A percentile compares a stretch with the other conserved stretches of the same genome.
phyloP scores from a whole-genome alignment of 1,140 invertebrate genomes.

The Musca domestica region DNA sequence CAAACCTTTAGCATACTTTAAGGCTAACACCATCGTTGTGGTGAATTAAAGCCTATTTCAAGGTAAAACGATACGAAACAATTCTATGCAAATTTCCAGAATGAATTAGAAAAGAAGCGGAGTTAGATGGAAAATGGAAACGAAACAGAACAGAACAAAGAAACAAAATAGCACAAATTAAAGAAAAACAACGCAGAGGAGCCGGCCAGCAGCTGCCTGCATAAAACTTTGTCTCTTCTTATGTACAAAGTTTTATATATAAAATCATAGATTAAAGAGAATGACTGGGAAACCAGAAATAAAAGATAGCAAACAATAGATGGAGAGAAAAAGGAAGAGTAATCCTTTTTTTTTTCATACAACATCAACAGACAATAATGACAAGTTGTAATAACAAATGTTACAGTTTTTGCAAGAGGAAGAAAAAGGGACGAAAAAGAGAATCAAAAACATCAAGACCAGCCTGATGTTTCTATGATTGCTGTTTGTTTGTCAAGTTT shows the following conservation, averaged over 20 bases:
- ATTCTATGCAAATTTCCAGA: background rate
- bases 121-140: background rate
- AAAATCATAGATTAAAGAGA: too few species aligned
- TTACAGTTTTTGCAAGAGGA: too few species aligned
- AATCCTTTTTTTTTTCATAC: background rate
- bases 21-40: background rate
- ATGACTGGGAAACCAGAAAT: too few species aligned
- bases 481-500: too few species aligned
- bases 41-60: background rate
- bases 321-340: background rate
- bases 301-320: background rate
- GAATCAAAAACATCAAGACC: too few species aligned
- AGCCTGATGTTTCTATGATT: too few species aligned
- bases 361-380: too few species aligned
- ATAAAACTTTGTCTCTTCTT: slow-evolving; percentile 20
- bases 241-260: slow-evolving; percentile 19
- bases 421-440: too few species aligned
- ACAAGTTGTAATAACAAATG: too few species aligned
- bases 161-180: background rate
- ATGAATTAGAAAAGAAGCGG: too few species aligned
- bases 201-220: slow-evolving; percentile 19
- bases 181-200: slow-evolving; percentile 8
- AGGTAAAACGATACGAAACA: slow-evolving; percentile 15
- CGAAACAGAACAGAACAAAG: background rate
- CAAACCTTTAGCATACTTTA: slow-evolving; percentile 3